Base-by-base conservation (phyloP, 2,888 invertebrate species). In the Callyntrura guangdongensis region DNA sequence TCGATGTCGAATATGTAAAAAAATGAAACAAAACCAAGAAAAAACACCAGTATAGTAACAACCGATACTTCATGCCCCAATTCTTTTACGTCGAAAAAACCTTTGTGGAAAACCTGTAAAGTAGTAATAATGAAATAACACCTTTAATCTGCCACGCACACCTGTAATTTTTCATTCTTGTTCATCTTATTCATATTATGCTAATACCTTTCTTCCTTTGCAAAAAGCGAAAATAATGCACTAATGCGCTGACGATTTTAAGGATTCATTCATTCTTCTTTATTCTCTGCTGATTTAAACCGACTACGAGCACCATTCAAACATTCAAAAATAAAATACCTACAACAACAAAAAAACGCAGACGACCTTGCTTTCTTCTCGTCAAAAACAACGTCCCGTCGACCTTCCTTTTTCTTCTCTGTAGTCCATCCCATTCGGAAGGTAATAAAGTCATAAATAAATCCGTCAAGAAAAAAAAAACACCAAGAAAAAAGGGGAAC, bases 11-110 rank as follows among this genome's bases (percentile, higher is more conserved):
- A 36, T 36, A 36, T 6, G 36, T 36, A 36, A 36, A 36, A 36
- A 36, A 69, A 69, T 36, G 6, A 5, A n/a, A 72, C 69, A 27
- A 25, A 14, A 69, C 25, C 20, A 11, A 53, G 56, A 79, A 14
- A n/a, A 74, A 45, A 45, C 20, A 17, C n/a, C n/a, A n/a, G n/a
- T n/a, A 47, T 12, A 74, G 74, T 53, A 47, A 47, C 47, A n/a
- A 36, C 27, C 47, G 53, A 49, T 67, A 74, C 64, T 89, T 84
- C 89, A 89, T 89, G 89, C 89, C 77, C 89, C 89, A 89, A 84
- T 89, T 89, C 56, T 53, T 45, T 56, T 17, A n/a, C 49, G 20
- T 22, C 36, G 36, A 36, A 36, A 36, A 36, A 36, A 64, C 12
- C 12, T 12, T 12, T 69, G 4, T 36, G 27, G 17, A 5, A 53